phyloP scores from a whole-genome alignment of 2,113 vertebrate genomes.

The Podocnemis expansa region DNA sequence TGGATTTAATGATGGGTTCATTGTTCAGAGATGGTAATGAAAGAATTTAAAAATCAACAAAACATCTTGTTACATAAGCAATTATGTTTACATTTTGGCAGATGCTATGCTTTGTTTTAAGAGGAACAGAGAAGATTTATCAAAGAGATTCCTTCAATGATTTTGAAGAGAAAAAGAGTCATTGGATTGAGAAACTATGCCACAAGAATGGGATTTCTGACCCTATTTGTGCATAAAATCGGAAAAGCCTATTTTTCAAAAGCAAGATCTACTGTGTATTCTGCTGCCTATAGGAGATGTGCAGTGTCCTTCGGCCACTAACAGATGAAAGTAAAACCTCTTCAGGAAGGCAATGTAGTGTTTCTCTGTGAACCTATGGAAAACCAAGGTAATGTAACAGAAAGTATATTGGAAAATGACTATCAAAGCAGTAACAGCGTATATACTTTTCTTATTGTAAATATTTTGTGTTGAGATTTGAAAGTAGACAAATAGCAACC shows the following conservation, averaged over 20 bases:
- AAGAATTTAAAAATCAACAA: not conserved
- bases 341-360: not conserved
- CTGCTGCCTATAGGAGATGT: constrained; percentile 4
- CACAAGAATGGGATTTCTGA: not conserved
- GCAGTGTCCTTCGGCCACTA: not conserved
- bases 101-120: not conserved
- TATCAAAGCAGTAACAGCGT: not conserved
- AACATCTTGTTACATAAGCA: constrained; percentile 21
- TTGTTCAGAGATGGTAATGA: constrained; percentile 32
- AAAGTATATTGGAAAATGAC: not conserved
- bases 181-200: too few relatives aligned
- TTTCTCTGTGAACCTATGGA: not conserved
- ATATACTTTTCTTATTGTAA: not conserved
- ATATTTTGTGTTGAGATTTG: not conserved
- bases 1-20: constrained; percentile 63
- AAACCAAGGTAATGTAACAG: not conserved
- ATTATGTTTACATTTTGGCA: not conserved
- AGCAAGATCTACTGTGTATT: not conserved
- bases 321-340: constrained; percentile 36
- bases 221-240: not conserved
- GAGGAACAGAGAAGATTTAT: not conserved
- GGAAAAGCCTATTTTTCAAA: not conserved
- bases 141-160: not conserved
- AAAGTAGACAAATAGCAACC: not conserved
- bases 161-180: not conserved